Conservation (phyloP, 1,140 invertebrate species). For the Eriocheir sinensis region DNA sequence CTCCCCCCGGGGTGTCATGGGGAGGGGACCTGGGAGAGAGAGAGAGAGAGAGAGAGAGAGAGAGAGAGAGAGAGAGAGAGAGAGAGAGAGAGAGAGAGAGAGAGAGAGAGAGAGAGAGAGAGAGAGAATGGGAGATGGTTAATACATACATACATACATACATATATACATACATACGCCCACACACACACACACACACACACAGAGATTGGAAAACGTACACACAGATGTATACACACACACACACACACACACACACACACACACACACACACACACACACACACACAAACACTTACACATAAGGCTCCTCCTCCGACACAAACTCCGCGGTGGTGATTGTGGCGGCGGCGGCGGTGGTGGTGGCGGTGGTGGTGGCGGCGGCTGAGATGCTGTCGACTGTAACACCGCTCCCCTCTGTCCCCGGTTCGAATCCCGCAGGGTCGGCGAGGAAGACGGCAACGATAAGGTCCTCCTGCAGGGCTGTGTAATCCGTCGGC, state of each 20-base stretch:
- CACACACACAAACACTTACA: background rate
- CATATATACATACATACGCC: no score
- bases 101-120: no score
- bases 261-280: background rate
- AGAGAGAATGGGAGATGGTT: no score
- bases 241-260: background rate
- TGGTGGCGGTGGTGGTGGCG: background rate
- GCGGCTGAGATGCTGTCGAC: no score
- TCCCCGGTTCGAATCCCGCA: no score
- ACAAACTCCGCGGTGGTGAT: background rate
- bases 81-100: background rate
- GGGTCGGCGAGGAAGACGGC: background rate
- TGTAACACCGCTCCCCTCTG: no score
- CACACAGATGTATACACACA: no score
- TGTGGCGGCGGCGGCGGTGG: background rate
- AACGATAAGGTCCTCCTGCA: slow-evolving; percentile 7
- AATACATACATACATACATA: no score
- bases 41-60: background rate
- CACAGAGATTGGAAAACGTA: no score
- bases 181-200: no score
- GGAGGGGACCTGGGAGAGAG: no score
- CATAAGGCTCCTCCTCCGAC: background rate
- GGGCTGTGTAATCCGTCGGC: slow-evolving; percentile 1
- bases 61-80: no score
- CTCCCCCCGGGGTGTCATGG: background rate